Evolutionary conservation across 1,140 invertebrate species (phyloP), one percentile per base, ranked within the genome.

Genomic region (Drosophila ohnishii): DNA sequence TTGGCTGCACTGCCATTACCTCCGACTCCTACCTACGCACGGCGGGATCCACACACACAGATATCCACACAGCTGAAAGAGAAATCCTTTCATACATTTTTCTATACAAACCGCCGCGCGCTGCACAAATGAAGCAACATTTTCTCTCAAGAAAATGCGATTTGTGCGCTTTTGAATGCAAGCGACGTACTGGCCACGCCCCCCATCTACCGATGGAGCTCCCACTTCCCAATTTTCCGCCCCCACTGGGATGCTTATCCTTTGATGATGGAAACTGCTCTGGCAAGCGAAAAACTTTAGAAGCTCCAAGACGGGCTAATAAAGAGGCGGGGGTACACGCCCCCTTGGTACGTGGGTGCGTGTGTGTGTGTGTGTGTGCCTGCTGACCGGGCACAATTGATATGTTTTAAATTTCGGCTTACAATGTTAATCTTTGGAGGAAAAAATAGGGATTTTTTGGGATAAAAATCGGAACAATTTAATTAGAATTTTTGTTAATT

Each of bases 91-190:
- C 84, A 87, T 75, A 88, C 76, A 80, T 62, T 75, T 86, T 80
- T 87, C 84, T 84, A 88, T 82, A 87, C 84, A 87, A 88, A 65
- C 81, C 80, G 70, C 62, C 74, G 78, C 62, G 78, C 62, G 64
- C 79, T 82, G 85, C 80, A 87, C 84, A 88, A 88, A 88, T 88
- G 85, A 88, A 88, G 84, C 84, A 80, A 89, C 85, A 88, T 88
- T 88, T 88, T 88, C 84, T 75, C 69, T 80, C 77, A 80, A 84
- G 77, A 87, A 88, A 88, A 88, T 88, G 84, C 84, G 84, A 88
- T 88, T 88, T 88, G 80, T 83, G 84, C 83, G 83, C 83, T 86
- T 87, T 87, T 87, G 79, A 87, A 87, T 88, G 83, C 84, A 87
- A 80, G 84, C 65, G 63, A 71, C 84, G 83, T 87, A 79, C 84